Percentiles rank a stretch among this genome's conserved stretches.
These are phyloP conservation scores for Nomada goodeniana DNA, from an alignment of 2,888 invertebrate species.

Conservation along the genomic window DNA sequence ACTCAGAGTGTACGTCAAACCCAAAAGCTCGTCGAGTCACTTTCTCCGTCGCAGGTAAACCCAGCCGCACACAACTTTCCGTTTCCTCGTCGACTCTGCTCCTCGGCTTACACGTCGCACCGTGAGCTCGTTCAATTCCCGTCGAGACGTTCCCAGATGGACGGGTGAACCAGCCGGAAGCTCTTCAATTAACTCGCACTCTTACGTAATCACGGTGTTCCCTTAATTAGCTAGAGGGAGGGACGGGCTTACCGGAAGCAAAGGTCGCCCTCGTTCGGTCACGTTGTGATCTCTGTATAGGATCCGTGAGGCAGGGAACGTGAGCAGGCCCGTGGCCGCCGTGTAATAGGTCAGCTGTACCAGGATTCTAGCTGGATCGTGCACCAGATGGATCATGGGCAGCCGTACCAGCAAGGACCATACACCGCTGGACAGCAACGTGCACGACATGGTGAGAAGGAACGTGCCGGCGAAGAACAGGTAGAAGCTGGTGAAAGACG, in stretches of 20 bases:
- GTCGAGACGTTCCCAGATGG: background rate
- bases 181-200: constrained; percentile 54
- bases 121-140: constrained; percentile 28
- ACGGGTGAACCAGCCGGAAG: constrained; percentile 38
- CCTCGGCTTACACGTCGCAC: constrained; percentile 5
- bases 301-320: constrained; percentile 70
- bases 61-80: background rate
- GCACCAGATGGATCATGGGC: constrained; percentile 68
- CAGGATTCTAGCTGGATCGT: constrained; percentile 60
- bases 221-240: constrained; percentile 47
- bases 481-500: background rate
- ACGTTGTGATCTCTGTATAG: constrained; percentile 68
- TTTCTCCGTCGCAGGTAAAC: background rate
- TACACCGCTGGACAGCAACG: constrained; percentile 62
- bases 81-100: background rate
- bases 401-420: constrained; percentile 64
- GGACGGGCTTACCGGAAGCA: constrained; percentile 50
- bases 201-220: constrained; percentile 48
- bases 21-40: background rate
- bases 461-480: constrained; percentile 64
- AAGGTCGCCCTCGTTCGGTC: constrained; percentile 45
- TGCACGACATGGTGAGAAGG: constrained; percentile 63
- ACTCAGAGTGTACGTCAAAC: background rate
- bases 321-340: constrained; percentile 57
- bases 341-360: constrained; percentile 64